These are phyloP conservation scores for Pipistrellus pipistrellus DNA, from an alignment of 2,797 vertebrate species.

Conservation along the genomic window DNA sequence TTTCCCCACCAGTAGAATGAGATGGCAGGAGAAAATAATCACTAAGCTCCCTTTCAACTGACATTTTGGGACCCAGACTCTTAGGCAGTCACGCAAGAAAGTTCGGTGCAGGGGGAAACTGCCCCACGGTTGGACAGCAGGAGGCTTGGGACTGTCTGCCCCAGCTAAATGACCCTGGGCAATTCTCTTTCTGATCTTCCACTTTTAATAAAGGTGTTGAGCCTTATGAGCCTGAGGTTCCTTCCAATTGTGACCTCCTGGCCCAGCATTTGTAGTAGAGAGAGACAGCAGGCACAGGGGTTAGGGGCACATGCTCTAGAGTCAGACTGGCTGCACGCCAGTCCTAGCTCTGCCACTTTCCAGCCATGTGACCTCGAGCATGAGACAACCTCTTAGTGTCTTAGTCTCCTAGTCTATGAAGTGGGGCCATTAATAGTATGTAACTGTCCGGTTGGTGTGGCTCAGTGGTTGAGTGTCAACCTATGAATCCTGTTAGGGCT, in stretches of 20 bases:
- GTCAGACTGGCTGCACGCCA: background rate
- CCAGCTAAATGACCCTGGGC: background rate
- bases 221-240: background rate
- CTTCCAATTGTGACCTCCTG: background rate
- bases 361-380: background rate
- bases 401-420: slow-evolving; percentile 28
- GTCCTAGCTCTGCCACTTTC: background rate
- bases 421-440: background rate
- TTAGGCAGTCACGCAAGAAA: slow-evolving; percentile 4
- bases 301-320: background rate
- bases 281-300: background rate
- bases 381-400: background rate
- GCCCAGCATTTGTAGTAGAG: background rate
- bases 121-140: background rate
- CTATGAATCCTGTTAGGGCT: too few relatives aligned
- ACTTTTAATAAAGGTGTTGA: background rate
- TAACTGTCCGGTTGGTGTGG: background rate
- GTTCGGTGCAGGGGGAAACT: background rate
- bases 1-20: background rate
- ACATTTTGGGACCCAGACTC: background rate
- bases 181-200: background rate
- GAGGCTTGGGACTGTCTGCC: background rate
- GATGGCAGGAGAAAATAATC: background rate
- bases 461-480: too few relatives aligned
- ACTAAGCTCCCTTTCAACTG: background rate